Evolutionary conservation across 2,888 invertebrate genomes (phyloP).

Genomic region (Campoplex nolae): DNA sequence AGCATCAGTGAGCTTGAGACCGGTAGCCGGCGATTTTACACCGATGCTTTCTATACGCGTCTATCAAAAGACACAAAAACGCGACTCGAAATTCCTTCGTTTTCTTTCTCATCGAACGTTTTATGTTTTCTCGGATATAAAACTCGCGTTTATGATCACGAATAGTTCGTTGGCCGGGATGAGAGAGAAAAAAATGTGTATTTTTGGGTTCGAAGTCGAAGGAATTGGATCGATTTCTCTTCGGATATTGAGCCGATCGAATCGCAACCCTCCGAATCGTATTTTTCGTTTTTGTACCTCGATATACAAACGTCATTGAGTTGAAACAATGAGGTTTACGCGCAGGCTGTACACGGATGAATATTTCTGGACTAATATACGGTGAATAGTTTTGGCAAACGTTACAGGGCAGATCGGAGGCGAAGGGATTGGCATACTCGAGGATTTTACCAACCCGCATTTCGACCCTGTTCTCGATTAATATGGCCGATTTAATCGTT

Average conservation of each 20-base stretch:
- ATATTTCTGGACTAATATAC: neutral
- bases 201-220: neutral
- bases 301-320: neutral
- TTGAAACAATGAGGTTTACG: neutral
- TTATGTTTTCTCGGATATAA: neutral
- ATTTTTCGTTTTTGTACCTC: neutral
- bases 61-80: constrained; percentile 7
- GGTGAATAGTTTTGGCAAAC: constrained; percentile 43
- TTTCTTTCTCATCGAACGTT: neutral
- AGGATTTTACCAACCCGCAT: constrained; percentile 49
- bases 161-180: neutral
- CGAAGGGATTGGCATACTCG: constrained; percentile 31
- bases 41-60: constrained; percentile 25
- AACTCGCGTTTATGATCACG: neutral
- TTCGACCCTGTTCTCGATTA: constrained; percentile 71
- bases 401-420: constrained; percentile 40
- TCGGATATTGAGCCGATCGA: neutral
- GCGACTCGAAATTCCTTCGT: constrained; percentile 29
- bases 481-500: constrained; percentile 82
- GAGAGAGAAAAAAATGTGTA: neutral
- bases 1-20: constrained; percentile 68
- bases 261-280: neutral
- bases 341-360: neutral
- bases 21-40: constrained; percentile 57
- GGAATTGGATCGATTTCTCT: neutral